Conservation (phyloP, 1,140 invertebrate species). For the Ceratosolen fusciceps region DNA sequence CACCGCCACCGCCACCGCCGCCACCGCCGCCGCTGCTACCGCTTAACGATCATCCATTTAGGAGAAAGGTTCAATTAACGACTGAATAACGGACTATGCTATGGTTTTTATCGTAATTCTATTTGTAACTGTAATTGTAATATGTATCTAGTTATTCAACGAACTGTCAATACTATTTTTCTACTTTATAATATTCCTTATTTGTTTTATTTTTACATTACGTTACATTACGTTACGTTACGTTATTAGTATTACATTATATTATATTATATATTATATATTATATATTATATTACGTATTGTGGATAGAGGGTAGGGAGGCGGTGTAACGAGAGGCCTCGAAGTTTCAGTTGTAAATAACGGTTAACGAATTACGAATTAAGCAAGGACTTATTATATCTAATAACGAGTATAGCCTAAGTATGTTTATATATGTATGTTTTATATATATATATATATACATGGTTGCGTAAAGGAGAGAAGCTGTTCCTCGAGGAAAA, state of each 20-base stretch:
- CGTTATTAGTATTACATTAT: too few relatives aligned
- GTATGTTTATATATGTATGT: conserved; percentile 1
- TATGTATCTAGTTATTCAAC: conserved; percentile 34
- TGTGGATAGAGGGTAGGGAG: too few relatives aligned
- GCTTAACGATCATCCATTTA: too few relatives aligned
- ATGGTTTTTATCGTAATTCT: too few relatives aligned
- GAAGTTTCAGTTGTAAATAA: not conserved
- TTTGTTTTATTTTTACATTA: too few relatives aligned
- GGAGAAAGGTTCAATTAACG: too few relatives aligned
- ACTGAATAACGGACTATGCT: conserved; percentile 24
- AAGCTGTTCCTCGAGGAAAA: not conserved
- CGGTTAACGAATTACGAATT: too few relatives aligned
- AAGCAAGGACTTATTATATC: conserved; percentile 32
- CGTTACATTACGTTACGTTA: too few relatives aligned
- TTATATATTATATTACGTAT: too few relatives aligned
- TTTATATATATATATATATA: not conserved
- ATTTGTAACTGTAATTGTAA: conserved; percentile 26
- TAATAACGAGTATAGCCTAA: conserved; percentile 27
- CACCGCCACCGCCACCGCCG: too few relatives aligned
- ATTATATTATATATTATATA: too few relatives aligned
- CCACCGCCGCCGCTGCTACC: too few relatives aligned
- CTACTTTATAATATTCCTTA: not conserved
- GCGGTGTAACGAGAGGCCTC: not conserved
- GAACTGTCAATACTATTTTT: conserved; percentile 35
- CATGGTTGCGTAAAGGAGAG: not conserved